Conservation (phyloP, 2,888 invertebrate genomes). For the Eumacrocentrus americanus region DNA sequence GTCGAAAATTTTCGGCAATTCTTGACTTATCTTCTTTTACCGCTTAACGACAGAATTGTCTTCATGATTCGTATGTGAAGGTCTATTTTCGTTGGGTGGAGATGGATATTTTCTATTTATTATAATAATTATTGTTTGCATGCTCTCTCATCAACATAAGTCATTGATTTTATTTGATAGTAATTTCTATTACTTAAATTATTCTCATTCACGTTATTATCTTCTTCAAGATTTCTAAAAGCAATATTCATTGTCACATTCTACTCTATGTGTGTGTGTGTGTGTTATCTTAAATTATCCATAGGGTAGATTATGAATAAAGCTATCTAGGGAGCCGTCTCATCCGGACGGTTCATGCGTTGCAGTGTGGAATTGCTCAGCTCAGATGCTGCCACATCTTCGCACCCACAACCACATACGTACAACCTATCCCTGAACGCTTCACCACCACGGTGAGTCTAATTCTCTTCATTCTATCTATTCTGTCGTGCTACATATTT, state of each 20-base stretch:
- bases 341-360: slow-evolving; percentile 43
- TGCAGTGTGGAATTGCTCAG: slow-evolving; percentile 51
- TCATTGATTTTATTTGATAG: too few relatives aligned
- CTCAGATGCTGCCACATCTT: slow-evolving; percentile 39
- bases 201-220: not conserved
- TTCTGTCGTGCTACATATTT: too few relatives aligned
- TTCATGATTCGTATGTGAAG: not conserved
- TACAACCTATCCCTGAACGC: slow-evolving; percentile 52
- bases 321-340: slow-evolving; percentile 42
- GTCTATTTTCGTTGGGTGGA: not conserved
- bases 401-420: slow-evolving; percentile 47
- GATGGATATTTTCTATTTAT: not conserved
- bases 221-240: not conserved
- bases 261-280: not conserved
- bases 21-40: too few relatives aligned
- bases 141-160: too few relatives aligned
- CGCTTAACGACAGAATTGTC: too few relatives aligned
- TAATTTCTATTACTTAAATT: not conserved
- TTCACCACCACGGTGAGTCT: slow-evolving; percentile 60
- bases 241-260: not conserved
- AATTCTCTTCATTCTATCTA: slow-evolving; percentile 39
- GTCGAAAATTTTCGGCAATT: too few relatives aligned
- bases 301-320: slow-evolving; percentile 46
- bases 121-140: not conserved
- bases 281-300: slow-evolving; percentile 32